Percentiles rank a stretch among this genome's conserved stretches.
Conservation (phyloP, 53 echinoderm and acorn worm species). For the Antedon mediterranea region DNA sequence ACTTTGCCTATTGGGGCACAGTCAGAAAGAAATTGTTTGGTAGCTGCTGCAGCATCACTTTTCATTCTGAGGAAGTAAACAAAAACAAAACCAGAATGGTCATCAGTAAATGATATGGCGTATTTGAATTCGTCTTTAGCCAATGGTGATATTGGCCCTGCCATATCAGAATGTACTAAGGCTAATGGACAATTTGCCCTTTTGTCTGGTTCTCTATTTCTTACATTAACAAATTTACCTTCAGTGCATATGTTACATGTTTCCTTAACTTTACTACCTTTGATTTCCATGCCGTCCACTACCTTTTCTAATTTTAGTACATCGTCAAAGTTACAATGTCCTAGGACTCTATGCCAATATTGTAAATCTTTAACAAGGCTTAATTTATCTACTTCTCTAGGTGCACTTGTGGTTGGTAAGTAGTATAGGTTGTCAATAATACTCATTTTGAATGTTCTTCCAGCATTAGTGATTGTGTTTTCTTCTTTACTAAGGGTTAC, state of each 20-base stretch:
- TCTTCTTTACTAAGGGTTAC: background rate
- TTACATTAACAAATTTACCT: background rate
- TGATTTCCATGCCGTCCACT: background rate
- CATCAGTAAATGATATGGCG: background rate
- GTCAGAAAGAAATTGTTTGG: background rate
- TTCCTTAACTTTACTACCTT: background rate
- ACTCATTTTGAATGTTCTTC: background rate
- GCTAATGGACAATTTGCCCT: background rate
- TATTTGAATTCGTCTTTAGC: constrained; percentile 1
- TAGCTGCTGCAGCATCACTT: background rate
- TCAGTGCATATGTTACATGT: background rate
- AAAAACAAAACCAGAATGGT: background rate
- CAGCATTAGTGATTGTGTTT: background rate
- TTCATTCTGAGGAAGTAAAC: background rate
- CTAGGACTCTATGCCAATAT: background rate
- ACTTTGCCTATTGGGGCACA: background rate
- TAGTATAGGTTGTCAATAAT: background rate
- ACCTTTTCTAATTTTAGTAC: background rate
- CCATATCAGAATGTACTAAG: background rate
- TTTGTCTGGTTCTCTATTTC: background rate
- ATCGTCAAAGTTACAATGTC: background rate
- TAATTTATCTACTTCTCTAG: too few species aligned
- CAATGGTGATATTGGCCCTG: background rate
- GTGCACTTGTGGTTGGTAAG: background rate
- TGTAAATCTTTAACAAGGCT: background rate